Conservation (phyloP, 2,888 invertebrate species). For the Phytoseiulus persimilis region DNA sequence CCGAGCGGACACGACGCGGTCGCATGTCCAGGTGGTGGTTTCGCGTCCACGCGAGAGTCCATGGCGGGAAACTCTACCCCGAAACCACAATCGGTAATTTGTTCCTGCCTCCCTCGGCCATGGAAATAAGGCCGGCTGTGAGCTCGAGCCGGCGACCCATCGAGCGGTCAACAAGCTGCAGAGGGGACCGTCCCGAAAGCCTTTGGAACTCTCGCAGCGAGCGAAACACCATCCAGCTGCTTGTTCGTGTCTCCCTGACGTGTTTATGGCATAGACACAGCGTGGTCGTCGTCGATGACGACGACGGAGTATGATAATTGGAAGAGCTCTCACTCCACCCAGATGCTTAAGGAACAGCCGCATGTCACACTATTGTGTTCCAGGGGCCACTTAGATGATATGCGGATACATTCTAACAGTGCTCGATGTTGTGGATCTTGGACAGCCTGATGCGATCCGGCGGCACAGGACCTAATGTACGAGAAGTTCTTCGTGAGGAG, state of each 20-base stretch:
- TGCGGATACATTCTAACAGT: neutral
- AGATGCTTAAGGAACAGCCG: neutral
- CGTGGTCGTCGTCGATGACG: neutral
- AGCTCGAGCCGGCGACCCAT: neutral
- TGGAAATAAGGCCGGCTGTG: neutral
- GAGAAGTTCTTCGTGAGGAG: too few species aligned
- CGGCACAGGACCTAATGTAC: too few species aligned
- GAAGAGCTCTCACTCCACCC: neutral
- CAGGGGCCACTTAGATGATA: neutral
- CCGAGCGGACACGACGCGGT: neutral
- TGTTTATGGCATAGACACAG: neutral
- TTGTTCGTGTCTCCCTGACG: neutral
- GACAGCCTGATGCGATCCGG: neutral
- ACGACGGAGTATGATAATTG: neutral
- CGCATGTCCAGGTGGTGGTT: conserved; percentile 1
- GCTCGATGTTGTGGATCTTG: neutral
- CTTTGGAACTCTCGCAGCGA: neutral
- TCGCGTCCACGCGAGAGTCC: neutral
- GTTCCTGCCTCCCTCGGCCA: neutral
- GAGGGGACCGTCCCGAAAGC: neutral
- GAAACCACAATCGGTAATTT: neutral
- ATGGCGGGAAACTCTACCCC: neutral
- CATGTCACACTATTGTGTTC: neutral
- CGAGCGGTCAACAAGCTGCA: neutral
- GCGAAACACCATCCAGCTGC: neutral